Base-by-base conservation (phyloP, 2,113 vertebrate genomes). In the Opisthocomus hoazin region DNA sequence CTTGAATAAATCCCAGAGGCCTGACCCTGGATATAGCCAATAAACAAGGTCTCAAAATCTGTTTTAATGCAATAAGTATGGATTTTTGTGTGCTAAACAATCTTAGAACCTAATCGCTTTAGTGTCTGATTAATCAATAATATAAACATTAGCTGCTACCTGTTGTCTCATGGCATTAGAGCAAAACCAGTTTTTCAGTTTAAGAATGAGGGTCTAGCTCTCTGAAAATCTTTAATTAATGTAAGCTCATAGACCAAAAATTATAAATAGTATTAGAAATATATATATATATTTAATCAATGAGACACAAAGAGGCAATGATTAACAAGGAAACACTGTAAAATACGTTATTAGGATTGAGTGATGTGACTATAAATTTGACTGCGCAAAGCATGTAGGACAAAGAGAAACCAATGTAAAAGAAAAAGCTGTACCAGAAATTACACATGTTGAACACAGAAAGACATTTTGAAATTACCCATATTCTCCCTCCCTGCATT, bases 51-150 rank as follows among this genome's bases (percentile, higher is more conserved):
- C 58, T 90, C 57, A 66, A 81, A 95, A 81, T 82, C 75, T 93
- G 60, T 68, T 95, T 90, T 84, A 94, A 94, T 75, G 20, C 48
- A 94, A 84, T 95, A 92, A 80, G 16, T 71, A 97, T 79, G 84
- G 90, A 96, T 96, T 97, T 96, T 90, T 57, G 37, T 87, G 66
- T 89, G 74, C 93, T 91, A 75, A 92, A 93, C 81, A 85, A 66
- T 95, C 77, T 93, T 85, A 94, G 46, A 92, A 78, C 61, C 32
- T 95, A 97, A 84, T 94, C 84, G 83, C 27, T 96, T 92, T 80
- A 61, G 78, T 93, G 46, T 45, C 57, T 89, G 66, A 95, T 96
- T 95, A 84, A 95, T 97, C 95, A 96, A 84, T 96, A 89, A 61
- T 87, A 96, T 93, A 93, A 94, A 96, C 89, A 93, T 96, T 97